Evolutionary conservation across 2,797 vertebrate genomes (phyloP).

Genomic region (Potorous gilbertii): DNA sequence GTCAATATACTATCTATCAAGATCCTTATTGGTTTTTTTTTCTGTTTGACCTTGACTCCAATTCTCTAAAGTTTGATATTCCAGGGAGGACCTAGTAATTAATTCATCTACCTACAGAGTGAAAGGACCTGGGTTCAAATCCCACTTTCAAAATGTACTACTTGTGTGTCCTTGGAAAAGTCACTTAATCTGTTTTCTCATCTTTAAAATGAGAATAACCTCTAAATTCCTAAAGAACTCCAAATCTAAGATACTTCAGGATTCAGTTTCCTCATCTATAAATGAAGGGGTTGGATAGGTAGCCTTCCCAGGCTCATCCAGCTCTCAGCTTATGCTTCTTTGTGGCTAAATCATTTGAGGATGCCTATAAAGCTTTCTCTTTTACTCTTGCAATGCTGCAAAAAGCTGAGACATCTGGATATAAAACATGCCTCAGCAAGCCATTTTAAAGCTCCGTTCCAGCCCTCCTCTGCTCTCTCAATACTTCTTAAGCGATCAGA

Average conservation of each 20-base stretch:
- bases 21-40: not conserved
- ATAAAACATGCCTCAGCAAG: not conserved
- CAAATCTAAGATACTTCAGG: not conserved
- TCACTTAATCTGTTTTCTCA: not conserved
- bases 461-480: conserved; percentile 7
- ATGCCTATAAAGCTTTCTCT: not conserved
- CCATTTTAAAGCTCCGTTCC: conserved; percentile 15
- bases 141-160: not conserved
- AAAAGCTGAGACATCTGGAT: not conserved
- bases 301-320: not conserved
- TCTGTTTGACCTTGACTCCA: not conserved
- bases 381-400: not conserved
- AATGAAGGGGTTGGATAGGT: not conserved
- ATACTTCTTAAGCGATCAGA: conserved; percentile 27
- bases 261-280: not conserved
- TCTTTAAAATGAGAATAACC: not conserved
- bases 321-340: not conserved
- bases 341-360: not conserved
- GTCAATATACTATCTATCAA: not conserved
- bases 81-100: not conserved
- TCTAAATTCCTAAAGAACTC: not conserved
- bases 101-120: not conserved
- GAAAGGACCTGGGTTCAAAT: not conserved
- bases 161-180: not conserved
- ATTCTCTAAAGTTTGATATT: not conserved